Evolutionary conservation across 2,113 vertebrate species (phyloP), one percentile per base, ranked within the genome.

Genomic region (Pituophis catenifer): DNA sequence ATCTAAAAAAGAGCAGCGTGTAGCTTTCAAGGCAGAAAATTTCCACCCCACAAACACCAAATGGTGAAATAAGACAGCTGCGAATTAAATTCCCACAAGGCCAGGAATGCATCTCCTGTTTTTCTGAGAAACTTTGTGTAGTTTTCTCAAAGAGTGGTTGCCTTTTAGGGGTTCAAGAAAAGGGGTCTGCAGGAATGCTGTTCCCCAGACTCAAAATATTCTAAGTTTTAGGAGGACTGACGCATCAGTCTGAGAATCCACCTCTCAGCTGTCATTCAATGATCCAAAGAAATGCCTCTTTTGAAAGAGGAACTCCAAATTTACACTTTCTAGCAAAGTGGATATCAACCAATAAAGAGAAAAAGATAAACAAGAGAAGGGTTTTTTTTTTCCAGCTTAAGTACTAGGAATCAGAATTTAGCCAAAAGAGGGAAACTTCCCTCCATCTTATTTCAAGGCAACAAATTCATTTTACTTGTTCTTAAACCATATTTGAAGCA

Each of bases 1-100:
- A 4, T 0, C 50, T 38, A 50, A 88, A 57, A 94, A 92, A 92
- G 90, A 95, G 93, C 93, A 3, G 10, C 1, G 90, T 33, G 86
- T 91, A 89, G 65, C 33, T 15, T 0, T n/a, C 90, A 95, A 96
- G 96, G 95, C 95, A 96, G 94, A 95, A 92, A 26, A 50, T 90
- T 93, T 93, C 85, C 95, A 91, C 90, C 91, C 92, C 94, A 95
- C 94, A 96, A 95, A 58, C 90, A 94, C 94, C 88, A 86, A 86
- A 89, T 12, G 23, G 23, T 4, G 55, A 89, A 92, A 91, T 33
- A 17, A 91, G 93, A 57, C n/a, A 86, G 91, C 13, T 23, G 70
- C 55, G 24, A 3, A 88, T 90, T 54, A 90, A 57, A 21, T 57
- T 19, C 26, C 44, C 38, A 15, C 2, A 0, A 4, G n/a, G 24